phyloP scores from a whole-genome alignment of 2,888 invertebrate species.

The Cheilosia grossa region DNA sequence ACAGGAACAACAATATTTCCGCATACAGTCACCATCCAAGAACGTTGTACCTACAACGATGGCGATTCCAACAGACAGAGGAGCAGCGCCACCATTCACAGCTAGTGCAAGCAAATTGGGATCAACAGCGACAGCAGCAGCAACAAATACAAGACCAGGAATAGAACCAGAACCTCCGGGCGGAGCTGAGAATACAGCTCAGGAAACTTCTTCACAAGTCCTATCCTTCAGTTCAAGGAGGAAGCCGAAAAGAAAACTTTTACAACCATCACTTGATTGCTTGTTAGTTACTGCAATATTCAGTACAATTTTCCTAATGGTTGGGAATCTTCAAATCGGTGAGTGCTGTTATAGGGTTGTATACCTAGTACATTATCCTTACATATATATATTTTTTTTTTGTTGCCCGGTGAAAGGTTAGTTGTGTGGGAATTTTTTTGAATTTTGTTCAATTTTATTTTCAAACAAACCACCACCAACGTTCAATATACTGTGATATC shows the following conservation, averaged over 20 bases:
- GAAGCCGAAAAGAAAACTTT: slow-evolving; percentile 71
- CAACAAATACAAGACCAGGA: slow-evolving; percentile 32
- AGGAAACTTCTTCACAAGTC: slow-evolving; percentile 55
- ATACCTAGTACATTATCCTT: neutral
- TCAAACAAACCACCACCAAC: neutral
- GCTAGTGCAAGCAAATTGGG: slow-evolving; percentile 36
- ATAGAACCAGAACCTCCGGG: slow-evolving; percentile 25
- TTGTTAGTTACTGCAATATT: slow-evolving; percentile 73
- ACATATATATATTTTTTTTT: no score
- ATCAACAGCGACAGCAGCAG: slow-evolving; percentile 40
- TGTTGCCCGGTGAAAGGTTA: neutral
- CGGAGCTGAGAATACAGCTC: slow-evolving; percentile 36
- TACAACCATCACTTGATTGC: slow-evolving; percentile 72
- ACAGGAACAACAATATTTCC: slow-evolving; percentile 27
- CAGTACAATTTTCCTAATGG: slow-evolving; percentile 73
- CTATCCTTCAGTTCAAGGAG: slow-evolving; percentile 67
- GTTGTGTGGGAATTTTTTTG: neutral
- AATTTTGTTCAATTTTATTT: slow-evolving; percentile 47
- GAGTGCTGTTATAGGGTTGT: slow-evolving; percentile 36
- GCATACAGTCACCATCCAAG: slow-evolving; percentile 42
- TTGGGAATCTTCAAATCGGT: slow-evolving; percentile 73
- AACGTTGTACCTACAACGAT: slow-evolving; percentile 35
- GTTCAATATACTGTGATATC: no score
- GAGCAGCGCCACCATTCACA: slow-evolving; percentile 28
- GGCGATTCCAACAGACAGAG: slow-evolving; percentile 38